These are phyloP conservation scores for Mactromeris polynyma DNA, from an alignment of 2,888 invertebrate genomes.

Conservation along the genomic window DNA sequence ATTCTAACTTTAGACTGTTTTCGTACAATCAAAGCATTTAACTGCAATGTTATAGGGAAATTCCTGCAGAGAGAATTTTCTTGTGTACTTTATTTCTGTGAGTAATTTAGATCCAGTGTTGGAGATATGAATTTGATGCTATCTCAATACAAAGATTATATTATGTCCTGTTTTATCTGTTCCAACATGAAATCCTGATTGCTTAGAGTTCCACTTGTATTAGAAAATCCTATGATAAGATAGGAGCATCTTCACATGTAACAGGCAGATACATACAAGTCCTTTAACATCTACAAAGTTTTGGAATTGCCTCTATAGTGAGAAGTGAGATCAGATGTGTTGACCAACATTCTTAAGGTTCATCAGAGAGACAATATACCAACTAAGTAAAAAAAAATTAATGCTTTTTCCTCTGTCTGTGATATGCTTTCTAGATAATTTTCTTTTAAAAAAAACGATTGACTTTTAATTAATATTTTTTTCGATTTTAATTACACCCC, in stretches of 20 bases:
- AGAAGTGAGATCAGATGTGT: no score
- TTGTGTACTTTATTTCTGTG: not conserved
- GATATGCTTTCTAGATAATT: no score
- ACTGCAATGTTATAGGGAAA: not conserved
- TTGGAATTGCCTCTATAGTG: no score
- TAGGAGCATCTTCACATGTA: not conserved
- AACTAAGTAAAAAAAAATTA: no score
- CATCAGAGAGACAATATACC: no score
- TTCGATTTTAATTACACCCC: not conserved
- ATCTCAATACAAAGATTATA: not conserved
- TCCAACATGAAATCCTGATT: slow-evolving; percentile 6
- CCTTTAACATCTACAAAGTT: no score
- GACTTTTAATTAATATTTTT: no score
- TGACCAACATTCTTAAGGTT: no score
- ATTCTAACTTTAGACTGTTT: no score
- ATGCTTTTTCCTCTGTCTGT: no score
- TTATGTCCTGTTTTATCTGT: not conserved
- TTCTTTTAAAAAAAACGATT: no score
- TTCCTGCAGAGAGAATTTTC: not conserved
- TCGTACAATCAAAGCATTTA: no score
- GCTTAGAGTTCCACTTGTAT: not conserved
- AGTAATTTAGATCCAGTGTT: slow-evolving; percentile 4
- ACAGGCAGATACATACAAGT: not conserved
- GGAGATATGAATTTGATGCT: not conserved
- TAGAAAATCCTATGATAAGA: slow-evolving; percentile 4